Evolutionary conservation across 2,797 vertebrate species (phyloP).

Genomic region (Neopelma chrysocephalum): DNA sequence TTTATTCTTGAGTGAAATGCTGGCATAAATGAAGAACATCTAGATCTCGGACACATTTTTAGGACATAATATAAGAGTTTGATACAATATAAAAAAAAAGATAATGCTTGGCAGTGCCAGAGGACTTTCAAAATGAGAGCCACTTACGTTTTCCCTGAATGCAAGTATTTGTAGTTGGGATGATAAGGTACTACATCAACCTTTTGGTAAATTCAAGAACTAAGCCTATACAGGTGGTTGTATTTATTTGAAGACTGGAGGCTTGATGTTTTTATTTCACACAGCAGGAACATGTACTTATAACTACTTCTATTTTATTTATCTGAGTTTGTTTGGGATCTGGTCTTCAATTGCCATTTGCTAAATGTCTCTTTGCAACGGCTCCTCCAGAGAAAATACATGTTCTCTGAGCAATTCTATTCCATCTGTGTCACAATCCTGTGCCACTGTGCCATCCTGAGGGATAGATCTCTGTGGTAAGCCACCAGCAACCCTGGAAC

Average conservation of each 20-base stretch:
- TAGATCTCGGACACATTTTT: slow-evolving; percentile 38
- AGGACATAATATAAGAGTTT: slow-evolving; percentile 15
- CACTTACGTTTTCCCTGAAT: slow-evolving; percentile 28
- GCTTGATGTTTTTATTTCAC: not conserved
- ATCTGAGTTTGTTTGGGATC: not conserved
- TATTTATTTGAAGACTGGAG: not conserved
- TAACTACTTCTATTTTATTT: not conserved
- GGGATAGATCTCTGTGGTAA: accelerated
- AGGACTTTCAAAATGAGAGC: slow-evolving; percentile 45
- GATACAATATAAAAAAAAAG: not conserved
- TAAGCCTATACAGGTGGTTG: not conserved
- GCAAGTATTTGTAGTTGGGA: slow-evolving; percentile 25
- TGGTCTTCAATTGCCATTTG: not conserved
- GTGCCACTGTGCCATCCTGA: not conserved
- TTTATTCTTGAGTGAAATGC: not conserved
- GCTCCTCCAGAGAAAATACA: not conserved
- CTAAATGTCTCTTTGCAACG: not conserved
- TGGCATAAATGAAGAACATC: slow-evolving; percentile 12
- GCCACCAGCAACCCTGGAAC: not conserved
- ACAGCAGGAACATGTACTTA: not conserved
- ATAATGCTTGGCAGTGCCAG: slow-evolving; percentile 2
- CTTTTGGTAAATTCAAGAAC: slow-evolving; percentile 16
- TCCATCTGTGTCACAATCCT: no score
- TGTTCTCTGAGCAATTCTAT: not conserved
- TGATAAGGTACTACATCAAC: slow-evolving; percentile 10